Conservation (phyloP, 2,888 invertebrate genomes). For the Luperina nickerlii region DNA sequence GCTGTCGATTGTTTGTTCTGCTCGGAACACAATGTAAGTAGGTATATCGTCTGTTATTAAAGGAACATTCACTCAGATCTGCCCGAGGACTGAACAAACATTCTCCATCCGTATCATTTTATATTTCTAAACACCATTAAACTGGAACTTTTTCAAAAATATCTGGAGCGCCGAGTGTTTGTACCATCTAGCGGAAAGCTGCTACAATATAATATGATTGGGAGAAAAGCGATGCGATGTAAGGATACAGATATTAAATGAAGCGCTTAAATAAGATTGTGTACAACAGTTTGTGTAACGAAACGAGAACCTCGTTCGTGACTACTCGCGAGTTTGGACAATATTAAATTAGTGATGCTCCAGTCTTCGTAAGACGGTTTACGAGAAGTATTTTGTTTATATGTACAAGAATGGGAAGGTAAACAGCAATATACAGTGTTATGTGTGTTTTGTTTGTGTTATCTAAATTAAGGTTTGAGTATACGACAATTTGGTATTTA, state of each 20-base stretch:
- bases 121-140: constrained; percentile 45
- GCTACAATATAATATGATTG: constrained; percentile 48
- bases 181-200: constrained; percentile 27
- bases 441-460: constrained; percentile 52
- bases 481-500: constrained; percentile 43
- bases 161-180: constrained; percentile 11
- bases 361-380: constrained; percentile 60
- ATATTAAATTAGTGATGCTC: constrained; percentile 77
- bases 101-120: constrained; percentile 30
- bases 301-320: constrained; percentile 70
- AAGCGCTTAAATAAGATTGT: constrained; percentile 72
- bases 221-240: constrained; percentile 42
- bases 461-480: constrained; percentile 34
- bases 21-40: constrained; percentile 30
- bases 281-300: constrained; percentile 71
- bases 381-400: constrained; percentile 57
- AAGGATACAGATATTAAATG: constrained; percentile 59
- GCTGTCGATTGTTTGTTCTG: constrained; percentile 53
- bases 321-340: constrained; percentile 67
- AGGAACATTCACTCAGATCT: constrained; percentile 39
- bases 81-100: constrained; percentile 44
- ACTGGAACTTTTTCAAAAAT: constrained; percentile 18
- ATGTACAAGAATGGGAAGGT: constrained; percentile 55
- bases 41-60: constrained; percentile 29
- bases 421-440: constrained; percentile 51